phyloP scores from a whole-genome alignment of 2,888 invertebrate species.

The Pandemis cinnamomeana region DNA sequence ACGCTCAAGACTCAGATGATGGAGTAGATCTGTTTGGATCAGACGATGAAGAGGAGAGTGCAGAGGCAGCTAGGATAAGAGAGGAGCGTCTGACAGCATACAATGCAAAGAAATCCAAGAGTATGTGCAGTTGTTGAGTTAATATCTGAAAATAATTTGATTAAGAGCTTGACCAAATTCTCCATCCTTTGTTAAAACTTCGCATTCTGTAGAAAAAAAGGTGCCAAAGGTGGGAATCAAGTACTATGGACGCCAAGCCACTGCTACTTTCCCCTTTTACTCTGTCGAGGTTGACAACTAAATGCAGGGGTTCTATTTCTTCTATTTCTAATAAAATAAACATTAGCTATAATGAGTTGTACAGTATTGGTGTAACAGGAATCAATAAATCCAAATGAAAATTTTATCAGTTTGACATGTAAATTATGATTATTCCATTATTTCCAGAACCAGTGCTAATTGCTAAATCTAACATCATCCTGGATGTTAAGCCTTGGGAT shows the following conservation, averaged over 20 bases:
- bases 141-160: neutral
- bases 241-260: too few relatives aligned
- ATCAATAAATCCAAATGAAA: too few relatives aligned
- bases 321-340: too few relatives aligned
- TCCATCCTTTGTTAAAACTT: too few relatives aligned
- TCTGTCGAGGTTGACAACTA: too few relatives aligned
- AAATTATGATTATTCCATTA: slow-evolving; percentile 2
- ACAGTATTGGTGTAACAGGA: too few relatives aligned
- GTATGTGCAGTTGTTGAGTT: slow-evolving; percentile 70
- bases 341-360: too few relatives aligned
- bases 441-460: slow-evolving; percentile 91
- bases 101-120: slow-evolving; percentile 95
- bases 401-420: too few relatives aligned
- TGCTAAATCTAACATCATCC: slow-evolving; percentile 97
- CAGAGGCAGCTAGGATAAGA: slow-evolving; percentile 89
- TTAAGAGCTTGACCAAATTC: neutral
- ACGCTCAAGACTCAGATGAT: slow-evolving; percentile 86
- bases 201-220: neutral
- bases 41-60: slow-evolving; percentile 91
- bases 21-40: slow-evolving; percentile 93
- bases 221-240: too few relatives aligned
- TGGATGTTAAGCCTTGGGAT: slow-evolving; percentile 97
- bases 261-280: too few relatives aligned
- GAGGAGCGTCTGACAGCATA: slow-evolving; percentile 95
- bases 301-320: too few relatives aligned